Conservation (phyloP, 1,140 invertebrate genomes). For the Drosophila jambulina region DNA sequence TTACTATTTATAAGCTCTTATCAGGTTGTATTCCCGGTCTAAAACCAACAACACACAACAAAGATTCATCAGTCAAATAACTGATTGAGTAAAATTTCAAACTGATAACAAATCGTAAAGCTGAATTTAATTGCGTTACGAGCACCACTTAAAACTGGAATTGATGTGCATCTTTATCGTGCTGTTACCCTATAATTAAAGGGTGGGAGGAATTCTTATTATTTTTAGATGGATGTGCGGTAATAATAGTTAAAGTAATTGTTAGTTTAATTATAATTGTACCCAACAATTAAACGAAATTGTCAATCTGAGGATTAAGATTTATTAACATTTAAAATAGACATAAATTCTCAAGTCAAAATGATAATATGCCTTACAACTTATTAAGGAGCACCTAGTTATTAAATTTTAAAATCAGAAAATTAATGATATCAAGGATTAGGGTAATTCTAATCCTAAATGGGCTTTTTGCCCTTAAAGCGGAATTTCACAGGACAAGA, state of each 20-base stretch:
- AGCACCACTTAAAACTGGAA: slow-evolving; percentile 26
- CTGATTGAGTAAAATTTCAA: slow-evolving; percentile 30
- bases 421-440: too few species aligned
- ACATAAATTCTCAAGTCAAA: too few species aligned
- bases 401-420: too few species aligned
- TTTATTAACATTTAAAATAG: background rate
- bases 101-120: slow-evolving; percentile 36
- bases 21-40: slow-evolving; percentile 7
- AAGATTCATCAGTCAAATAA: slow-evolving; percentile 15
- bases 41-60: background rate
- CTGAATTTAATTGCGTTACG: slow-evolving; percentile 41
- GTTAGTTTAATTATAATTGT: background rate
- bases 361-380: too few species aligned
- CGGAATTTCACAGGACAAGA: too few species aligned
- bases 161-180: slow-evolving; percentile 21
- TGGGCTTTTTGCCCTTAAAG: too few species aligned
- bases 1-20: slow-evolving; percentile 16
- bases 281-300: background rate
- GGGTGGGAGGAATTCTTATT: background rate
- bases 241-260: background rate
- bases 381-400: too few species aligned
- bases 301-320: background rate
- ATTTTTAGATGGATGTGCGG: background rate
- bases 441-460: too few species aligned
- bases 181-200: slow-evolving; percentile 23